Conservation (phyloP, 2,888 invertebrate genomes). For the Phaonia tiefii region DNA sequence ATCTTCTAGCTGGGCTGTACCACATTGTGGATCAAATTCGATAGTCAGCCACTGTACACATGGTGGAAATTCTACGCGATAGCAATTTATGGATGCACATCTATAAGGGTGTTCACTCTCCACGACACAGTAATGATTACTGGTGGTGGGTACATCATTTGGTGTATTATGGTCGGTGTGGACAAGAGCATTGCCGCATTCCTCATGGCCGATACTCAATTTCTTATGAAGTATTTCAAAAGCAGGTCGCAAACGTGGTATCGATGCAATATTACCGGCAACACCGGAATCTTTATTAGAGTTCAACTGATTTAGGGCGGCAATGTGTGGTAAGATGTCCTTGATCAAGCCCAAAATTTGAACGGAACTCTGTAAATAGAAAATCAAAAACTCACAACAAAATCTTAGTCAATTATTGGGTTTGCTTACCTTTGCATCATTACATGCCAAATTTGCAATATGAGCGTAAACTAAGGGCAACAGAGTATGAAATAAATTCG, state of each 20-base stretch:
- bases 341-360: conserved; percentile 92
- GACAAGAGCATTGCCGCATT: conserved; percentile 41
- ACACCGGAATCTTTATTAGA: conserved; percentile 72
- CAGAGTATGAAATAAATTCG: conserved; percentile 86
- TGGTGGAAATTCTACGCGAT: conserved; percentile 92
- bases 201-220: conserved; percentile 45
- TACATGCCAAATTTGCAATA: conserved; percentile 87
- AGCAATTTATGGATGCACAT: conserved; percentile 91
- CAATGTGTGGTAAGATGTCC: conserved; percentile 93
- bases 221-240: conserved; percentile 54
- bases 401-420: too few relatives aligned
- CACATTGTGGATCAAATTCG: conserved; percentile 95
- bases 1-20: conserved; percentile 96
- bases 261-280: conserved; percentile 34
- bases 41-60: conserved; percentile 94
- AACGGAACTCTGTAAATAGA: conserved; percentile 86
- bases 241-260: conserved; percentile 57
- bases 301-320: conserved; percentile 88
- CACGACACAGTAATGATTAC: conserved; percentile 93
- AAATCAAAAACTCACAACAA: not conserved
- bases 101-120: conserved; percentile 99
- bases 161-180: conserved; percentile 55
- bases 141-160: conserved; percentile 83
- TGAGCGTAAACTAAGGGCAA: conserved; percentile 93
- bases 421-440: conserved; percentile 89